Evolutionary conservation across 2,797 vertebrate genomes (phyloP).

Genomic region (Percopsis omiscomaycus): DNA sequence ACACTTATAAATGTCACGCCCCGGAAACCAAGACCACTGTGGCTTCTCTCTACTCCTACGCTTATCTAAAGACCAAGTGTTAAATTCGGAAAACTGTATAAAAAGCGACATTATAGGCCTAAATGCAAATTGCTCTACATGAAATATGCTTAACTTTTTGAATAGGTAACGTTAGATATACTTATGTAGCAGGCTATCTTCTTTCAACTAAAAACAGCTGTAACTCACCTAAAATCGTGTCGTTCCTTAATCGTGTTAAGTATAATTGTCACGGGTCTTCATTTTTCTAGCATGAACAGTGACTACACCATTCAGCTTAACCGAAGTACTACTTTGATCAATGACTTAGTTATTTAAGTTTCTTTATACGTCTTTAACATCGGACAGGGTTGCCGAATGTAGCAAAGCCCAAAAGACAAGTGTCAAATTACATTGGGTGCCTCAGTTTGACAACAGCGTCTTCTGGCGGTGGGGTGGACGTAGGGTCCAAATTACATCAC

Average conservation of each 20-base stretch:
- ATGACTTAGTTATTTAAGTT: conserved; percentile 9
- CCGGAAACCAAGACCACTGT: conserved; percentile 64
- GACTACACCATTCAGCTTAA: neutral
- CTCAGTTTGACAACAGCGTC: conserved; percentile 37
- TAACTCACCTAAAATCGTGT: conserved; percentile 64
- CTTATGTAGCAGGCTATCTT: neutral
- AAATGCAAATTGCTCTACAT: neutral
- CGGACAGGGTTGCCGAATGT: conserved; percentile 43
- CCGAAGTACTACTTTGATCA: neutral
- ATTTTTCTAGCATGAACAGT: neutral
- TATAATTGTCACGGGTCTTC: neutral
- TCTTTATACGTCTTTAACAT: conserved; percentile 43
- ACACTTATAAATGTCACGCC: conserved; percentile 63
- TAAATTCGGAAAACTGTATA: neutral
- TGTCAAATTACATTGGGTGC: conserved; percentile 46
- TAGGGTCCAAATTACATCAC: conserved; percentile 22
- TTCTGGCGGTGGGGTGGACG: conserved; percentile 63
- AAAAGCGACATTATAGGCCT: neutral
- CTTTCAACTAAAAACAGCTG: neutral
- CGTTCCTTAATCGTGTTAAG: conserved; percentile 5
- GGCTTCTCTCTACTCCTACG: conserved; percentile 14
- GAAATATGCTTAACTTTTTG: conserved; percentile 7
- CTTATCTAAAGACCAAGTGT: conserved; percentile 13
- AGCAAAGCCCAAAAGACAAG: conserved; percentile 36
- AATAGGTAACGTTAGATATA: neutral